These are phyloP conservation scores for Dendroctonus valens DNA, from an alignment of 1,140 invertebrate genomes.

Conservation along the genomic window DNA sequence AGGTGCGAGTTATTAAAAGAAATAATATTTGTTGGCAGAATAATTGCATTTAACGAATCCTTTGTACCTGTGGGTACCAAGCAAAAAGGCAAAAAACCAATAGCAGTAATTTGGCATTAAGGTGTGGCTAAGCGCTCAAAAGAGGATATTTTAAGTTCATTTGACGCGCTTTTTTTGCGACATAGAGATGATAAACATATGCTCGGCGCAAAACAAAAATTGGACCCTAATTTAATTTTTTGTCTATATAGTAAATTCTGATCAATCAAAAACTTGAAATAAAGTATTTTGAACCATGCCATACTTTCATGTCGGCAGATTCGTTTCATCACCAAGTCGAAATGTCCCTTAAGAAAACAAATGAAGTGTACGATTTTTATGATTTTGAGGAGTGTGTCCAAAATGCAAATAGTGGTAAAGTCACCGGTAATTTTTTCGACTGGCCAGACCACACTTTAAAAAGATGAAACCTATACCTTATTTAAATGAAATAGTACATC, in stretches of 20 bases:
- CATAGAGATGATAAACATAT: constrained; percentile 1
- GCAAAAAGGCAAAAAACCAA: constrained; percentile 26
- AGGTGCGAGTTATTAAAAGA: constrained; percentile 39
- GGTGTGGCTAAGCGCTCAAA: constrained; percentile 9
- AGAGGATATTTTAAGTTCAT: neutral
- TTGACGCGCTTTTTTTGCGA: neutral
- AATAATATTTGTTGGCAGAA: constrained; percentile 34
- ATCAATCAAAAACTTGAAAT: constrained; percentile 1
- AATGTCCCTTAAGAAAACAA: constrained; percentile 11
- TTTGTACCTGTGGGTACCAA: constrained; percentile 41
- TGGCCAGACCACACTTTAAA: too few species aligned
- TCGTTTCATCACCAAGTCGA: constrained; percentile 26
- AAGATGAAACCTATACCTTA: too few species aligned
- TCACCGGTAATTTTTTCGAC: too few species aligned
- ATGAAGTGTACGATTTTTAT: constrained; percentile 12
- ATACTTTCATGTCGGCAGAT: constrained; percentile 22
- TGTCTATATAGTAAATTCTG: constrained; percentile 5
- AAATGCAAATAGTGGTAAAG: neutral
- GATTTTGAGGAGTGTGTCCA: neutral
- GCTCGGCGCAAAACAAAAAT: constrained; percentile 11
- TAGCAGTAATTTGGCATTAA: constrained; percentile 38
- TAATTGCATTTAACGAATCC: constrained; percentile 38
- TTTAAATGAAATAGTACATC: too few species aligned
- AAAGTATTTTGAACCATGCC: constrained; percentile 24
- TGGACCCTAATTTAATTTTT: neutral